phyloP scores from a whole-genome alignment of 2,888 invertebrate genomes.

The Orchesella flavescens region DNA sequence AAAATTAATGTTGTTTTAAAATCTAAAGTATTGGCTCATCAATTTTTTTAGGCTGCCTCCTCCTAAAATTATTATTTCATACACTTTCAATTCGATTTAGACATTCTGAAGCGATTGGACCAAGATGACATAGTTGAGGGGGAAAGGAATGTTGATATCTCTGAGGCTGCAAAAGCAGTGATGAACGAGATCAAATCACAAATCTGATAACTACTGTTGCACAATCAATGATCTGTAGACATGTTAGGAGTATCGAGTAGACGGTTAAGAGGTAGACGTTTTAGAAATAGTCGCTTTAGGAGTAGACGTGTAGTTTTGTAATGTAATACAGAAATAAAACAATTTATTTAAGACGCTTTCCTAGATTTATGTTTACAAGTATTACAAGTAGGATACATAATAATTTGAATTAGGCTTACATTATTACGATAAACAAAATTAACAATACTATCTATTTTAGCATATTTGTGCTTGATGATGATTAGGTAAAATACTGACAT shows the following conservation, averaged over 20 bases:
- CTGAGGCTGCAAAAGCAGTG: neutral
- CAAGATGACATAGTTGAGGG: neutral
- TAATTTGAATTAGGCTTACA: too few species aligned
- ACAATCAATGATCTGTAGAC: neutral
- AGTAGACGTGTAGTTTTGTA: too few species aligned
- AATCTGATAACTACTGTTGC: neutral
- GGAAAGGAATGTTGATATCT: neutral
- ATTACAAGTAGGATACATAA: too few species aligned
- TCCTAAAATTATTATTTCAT: neutral
- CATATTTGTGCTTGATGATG: neutral
- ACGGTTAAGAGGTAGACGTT: too few species aligned
- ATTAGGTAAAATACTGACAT: too few species aligned
- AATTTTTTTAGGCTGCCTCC: too few species aligned
- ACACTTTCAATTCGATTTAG: neutral
- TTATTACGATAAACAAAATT: neutral
- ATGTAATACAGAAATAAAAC: too few species aligned
- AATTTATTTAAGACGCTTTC: too few species aligned
- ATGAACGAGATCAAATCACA: neutral
- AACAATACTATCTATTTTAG: neutral
- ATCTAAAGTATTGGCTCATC: too few species aligned
- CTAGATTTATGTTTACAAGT: too few species aligned
- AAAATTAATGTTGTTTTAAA: neutral
- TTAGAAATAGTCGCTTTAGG: too few species aligned
- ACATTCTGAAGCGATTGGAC: neutral
- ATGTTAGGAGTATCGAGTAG: too few species aligned